phyloP scores from a whole-genome alignment of 1,140 invertebrate genomes.

The Pseudomyrmex gracilis region DNA sequence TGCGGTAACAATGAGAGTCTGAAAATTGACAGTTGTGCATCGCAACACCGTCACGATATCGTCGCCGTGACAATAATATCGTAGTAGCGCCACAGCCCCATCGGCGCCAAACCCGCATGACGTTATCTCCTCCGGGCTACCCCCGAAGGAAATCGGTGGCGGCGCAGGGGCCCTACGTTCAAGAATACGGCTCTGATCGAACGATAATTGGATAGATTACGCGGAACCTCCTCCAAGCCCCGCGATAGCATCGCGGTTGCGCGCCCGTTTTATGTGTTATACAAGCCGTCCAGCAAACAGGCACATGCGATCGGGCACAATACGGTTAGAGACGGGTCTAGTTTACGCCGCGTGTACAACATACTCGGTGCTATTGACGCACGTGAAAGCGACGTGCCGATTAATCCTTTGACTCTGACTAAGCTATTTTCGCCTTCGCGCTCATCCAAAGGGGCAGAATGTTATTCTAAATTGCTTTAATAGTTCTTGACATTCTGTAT shows the following conservation, averaged over 20 bases:
- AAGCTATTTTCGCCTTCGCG: constrained; percentile 5
- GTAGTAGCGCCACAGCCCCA: background rate
- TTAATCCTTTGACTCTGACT: constrained; percentile 13
- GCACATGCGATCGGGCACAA: constrained; percentile 48
- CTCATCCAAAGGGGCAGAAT: background rate
- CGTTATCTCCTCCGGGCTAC: constrained; percentile 22
- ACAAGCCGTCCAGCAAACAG: constrained; percentile 53
- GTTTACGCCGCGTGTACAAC: background rate
- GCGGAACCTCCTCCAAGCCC: constrained; percentile 80
- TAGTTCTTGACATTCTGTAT: background rate
- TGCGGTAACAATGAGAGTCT: background rate
- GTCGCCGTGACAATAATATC: background rate
- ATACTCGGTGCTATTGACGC: constrained; percentile 2
- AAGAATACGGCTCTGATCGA: constrained; percentile 79
- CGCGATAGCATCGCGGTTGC: constrained; percentile 82
- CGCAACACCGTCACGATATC: background rate
- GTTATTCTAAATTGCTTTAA: background rate
- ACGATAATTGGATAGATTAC: constrained; percentile 85
- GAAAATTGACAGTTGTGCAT: background rate
- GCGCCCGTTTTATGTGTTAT: constrained; percentile 78
- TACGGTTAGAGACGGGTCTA: constrained; percentile 47
- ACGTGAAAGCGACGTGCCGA: background rate
- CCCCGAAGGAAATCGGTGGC: constrained; percentile 13
- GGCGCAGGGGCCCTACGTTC: constrained; percentile 53
- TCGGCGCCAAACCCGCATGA: background rate